Evolutionary conservation across 2,113 vertebrate species (phyloP), one percentile per base, ranked within the genome.

Genomic region (Oncorhynchus keta): DNA sequence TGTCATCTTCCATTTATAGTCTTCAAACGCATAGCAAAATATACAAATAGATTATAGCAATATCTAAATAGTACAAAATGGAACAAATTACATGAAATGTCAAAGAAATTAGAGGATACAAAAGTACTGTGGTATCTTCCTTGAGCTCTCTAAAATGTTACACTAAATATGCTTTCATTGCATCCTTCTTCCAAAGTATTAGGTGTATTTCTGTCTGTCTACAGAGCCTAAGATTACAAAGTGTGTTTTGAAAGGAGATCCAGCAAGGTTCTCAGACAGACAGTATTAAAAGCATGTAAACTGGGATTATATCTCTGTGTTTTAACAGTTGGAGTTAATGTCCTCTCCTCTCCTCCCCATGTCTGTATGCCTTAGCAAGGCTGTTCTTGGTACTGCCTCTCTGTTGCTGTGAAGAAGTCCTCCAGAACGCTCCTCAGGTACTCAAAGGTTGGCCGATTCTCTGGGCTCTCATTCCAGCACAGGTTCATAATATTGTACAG

Each of bases 371-470:
- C n/a, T 84, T 51, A 74, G 51, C 72, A 81, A 0, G 93, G 92
- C 83, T 97, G 94, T 64, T 95, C 94, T 87, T 99, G 96, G 84
- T 99, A 99, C 85, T 98, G 97, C 85, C 94, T 93, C 91, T 99
- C 97, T 0, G 97, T 99, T 90, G 97, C 95, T 0, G 96, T 98
- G 90, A 95, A 95, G 92, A 98, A 99, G 88, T 99, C 97, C 86
- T 97, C 97, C 78, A 98, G 90, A 62, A 98, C 93, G 0, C 93
- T 95, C 79, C 94, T 95, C 86, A 99, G 93, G 83, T 95, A 97
- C 73, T 99, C 97, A 3, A 99, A 99, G 16, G 98, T 99, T 18
- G 98, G 98, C 70, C 98, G 91, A 0, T 95, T 93, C 35, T 99
- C 97, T 0, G 97, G 94, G 12, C 0, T 90, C 72, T 99, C 96